Conservation (phyloP, 2,888 invertebrate genomes). For the Cantharis flavilabris region DNA sequence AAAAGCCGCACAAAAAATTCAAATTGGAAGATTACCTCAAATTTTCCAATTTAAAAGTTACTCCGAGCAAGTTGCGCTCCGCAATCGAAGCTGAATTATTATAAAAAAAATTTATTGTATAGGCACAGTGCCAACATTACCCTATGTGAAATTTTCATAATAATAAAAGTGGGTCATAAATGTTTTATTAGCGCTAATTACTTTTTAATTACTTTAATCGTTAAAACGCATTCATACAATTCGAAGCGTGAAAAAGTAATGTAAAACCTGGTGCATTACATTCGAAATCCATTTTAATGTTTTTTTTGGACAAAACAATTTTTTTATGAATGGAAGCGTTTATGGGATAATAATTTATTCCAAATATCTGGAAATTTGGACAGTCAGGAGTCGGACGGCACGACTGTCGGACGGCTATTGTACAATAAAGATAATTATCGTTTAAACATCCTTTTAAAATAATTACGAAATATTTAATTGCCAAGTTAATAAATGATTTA, state of each 20-base stretch:
- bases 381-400: background rate
- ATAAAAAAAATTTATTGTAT: background rate
- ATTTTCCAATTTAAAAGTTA: background rate
- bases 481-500: background rate
- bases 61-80: background rate
- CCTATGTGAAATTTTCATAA: background rate
- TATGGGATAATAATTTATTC: no score
- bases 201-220: background rate
- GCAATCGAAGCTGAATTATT: background rate
- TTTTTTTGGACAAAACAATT: background rate
- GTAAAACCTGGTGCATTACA: background rate
- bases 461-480: background rate
- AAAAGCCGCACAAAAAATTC: background rate
- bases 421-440: background rate
- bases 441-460: background rate
- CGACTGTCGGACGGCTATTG: background rate
- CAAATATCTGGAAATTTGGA: background rate
- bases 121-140: background rate
- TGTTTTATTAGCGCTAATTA: background rate
- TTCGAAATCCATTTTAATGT: background rate
- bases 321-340: background rate
- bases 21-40: background rate
- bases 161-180: background rate
- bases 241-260: background rate
- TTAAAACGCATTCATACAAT: background rate